Conservation (phyloP, 1,140 invertebrate genomes). For the Dryas iulia region DNA sequence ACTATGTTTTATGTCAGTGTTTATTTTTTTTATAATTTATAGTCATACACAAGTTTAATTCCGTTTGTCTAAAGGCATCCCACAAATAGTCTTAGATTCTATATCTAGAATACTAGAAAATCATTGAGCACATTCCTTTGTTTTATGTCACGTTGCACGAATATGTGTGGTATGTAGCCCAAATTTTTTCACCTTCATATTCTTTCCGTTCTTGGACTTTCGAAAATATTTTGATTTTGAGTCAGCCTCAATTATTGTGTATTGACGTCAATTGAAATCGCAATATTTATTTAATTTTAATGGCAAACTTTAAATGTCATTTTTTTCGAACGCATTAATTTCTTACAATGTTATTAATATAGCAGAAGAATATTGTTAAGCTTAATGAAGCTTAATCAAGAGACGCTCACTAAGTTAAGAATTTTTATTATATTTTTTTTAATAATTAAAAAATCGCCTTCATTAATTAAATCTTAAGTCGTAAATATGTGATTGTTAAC, state of each 20-base stretch:
- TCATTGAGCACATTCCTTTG: too few species aligned
- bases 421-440: neutral
- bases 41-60: too few species aligned
- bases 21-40: too few species aligned
- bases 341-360: neutral
- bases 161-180: neutral
- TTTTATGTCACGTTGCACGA: neutral
- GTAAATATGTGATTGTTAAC: neutral
- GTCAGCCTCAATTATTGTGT: neutral
- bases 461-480: neutral
- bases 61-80: too few species aligned
- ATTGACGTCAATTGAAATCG: neutral
- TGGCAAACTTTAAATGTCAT: neutral
- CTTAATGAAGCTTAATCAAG: neutral
- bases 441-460: neutral
- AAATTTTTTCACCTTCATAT: neutral
- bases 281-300: neutral
- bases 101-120: too few species aligned
- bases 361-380: neutral
- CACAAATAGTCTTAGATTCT: too few species aligned
- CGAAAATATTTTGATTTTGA: constrained; percentile 1
- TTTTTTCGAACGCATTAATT: neutral
- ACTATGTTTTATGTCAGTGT: too few species aligned
- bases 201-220: neutral
- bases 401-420: neutral